Base-by-base conservation (phyloP, 2,888 invertebrate genomes). In the Platycheirus rosarum region DNA sequence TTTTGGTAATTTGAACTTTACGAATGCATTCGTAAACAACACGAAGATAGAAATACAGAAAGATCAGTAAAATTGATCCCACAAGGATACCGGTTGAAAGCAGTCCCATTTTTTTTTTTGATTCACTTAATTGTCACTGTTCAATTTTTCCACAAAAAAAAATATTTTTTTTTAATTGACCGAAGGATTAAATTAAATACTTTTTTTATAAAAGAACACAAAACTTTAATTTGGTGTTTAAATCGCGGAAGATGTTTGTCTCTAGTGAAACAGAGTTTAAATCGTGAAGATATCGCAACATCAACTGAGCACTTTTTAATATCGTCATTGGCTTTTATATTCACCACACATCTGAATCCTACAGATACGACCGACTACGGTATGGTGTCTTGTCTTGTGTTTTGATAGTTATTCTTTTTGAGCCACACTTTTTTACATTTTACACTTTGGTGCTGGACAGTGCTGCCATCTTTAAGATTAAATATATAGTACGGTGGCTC, bases 21-120 rank as follows among this genome's bases (percentile, higher is more conserved):
- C 86, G 84, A 53, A 85, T 51, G 20, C 84, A 86, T 48, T 86
- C 85, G 65, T 87, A 87, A 18, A 87, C 65, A 53, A 86, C 70
- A 55, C 85, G 85, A 46, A 86, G 66, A 73, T 87, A 87, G 8
- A 85, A 74, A 73, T 84, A 84, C n/a, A 86, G 44, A 6, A 75
- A 75, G 37, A 87, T 73, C 44, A 85, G 20, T 20, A 79, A 51
- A 63, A 85, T 62, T 44, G 84, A 55, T 63, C 79, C 77, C 20
- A 85, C 29, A 42, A 86, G 77, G 53, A 84, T 44, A 23, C 74
- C 66, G 14, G 84, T 73, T 46, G 80, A 7, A 6, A 29, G 53
- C 57, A 85, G 57, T 78, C 70, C 84, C 86, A 86, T 85, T 77
- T 68, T 78, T 11, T 26, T 44, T 63, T 16, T 6, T 42, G 9